phyloP scores from a whole-genome alignment of 92 coral and sea anemone species.

The Galaxea fascicularis region DNA sequence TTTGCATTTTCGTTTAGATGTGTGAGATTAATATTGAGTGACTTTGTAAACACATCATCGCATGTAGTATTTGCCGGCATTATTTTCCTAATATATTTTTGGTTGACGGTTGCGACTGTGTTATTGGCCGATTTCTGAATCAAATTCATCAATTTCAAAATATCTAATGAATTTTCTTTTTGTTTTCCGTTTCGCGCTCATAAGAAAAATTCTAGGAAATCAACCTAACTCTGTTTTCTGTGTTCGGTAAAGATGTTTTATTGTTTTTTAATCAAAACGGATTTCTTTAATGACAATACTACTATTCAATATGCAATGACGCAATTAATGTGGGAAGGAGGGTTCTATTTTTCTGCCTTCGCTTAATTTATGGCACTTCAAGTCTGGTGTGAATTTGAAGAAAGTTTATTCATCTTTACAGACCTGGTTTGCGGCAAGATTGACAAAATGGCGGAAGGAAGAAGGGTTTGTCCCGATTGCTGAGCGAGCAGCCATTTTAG shows the following conservation, averaged over 20 bases:
- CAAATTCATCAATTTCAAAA: not conserved
- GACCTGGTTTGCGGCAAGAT: constrained; percentile 82
- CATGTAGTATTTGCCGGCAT: not conserved
- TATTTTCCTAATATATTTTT: not conserved
- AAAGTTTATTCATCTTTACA: constrained; percentile 20
- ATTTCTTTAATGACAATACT: not conserved
- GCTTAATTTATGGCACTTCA: not conserved
- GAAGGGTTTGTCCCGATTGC: constrained; percentile 86
- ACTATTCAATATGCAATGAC: not conserved
- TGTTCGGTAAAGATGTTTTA: no score
- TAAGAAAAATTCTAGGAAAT: not conserved
- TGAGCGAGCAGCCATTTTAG: constrained; percentile 74
- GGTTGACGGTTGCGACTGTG: not conserved
- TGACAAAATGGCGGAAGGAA: constrained; percentile 78
- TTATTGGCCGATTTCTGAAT: constrained; percentile 7
- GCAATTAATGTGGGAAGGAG: not conserved
- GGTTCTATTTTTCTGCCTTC: not conserved
- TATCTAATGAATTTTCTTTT: not conserved
- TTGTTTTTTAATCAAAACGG: not conserved
- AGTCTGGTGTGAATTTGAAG: not conserved
- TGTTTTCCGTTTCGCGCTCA: not conserved
- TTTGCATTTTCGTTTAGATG: not conserved
- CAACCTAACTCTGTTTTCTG: no score
- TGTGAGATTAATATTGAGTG: no score
- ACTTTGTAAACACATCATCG: constrained; percentile 1